These are phyloP conservation scores for Mormyrus hasselquistii DNA, from an alignment of 2,797 vertebrate genomes.

Conservation along the genomic window DNA sequence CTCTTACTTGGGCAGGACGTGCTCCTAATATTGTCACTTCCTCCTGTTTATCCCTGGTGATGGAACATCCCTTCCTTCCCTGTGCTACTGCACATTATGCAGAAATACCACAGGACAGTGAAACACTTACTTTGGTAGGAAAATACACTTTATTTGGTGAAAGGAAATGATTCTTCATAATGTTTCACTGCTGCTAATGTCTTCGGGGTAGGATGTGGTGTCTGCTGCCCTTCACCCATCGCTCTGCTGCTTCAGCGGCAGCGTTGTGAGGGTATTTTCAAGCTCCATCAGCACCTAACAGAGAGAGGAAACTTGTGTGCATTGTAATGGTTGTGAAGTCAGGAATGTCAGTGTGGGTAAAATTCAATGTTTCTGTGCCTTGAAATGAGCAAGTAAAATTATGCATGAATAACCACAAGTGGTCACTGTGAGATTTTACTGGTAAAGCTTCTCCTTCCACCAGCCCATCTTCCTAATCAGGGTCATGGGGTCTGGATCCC, in stretches of 20 bases:
- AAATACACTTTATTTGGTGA: background rate
- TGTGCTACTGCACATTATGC: background rate
- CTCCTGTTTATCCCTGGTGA: background rate
- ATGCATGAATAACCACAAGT: background rate
- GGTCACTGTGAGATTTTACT: background rate
- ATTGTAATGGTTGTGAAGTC: background rate
- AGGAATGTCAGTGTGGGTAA: background rate
- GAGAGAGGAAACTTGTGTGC: constrained; percentile 17
- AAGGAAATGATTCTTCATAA: background rate
- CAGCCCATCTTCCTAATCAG: background rate
- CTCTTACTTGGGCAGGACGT: background rate
- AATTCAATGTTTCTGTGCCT: background rate
- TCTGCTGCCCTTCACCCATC: constrained; percentile 13
- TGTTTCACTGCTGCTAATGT: background rate
- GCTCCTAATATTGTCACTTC: background rate
- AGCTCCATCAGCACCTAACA: constrained; percentile 60
- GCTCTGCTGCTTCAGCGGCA: constrained; percentile 28
- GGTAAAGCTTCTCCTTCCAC: background rate
- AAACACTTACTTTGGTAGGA: background rate
- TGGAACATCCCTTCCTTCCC: background rate
- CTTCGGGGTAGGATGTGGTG: background rate
- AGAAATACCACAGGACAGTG: background rate
- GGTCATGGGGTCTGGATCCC: background rate
- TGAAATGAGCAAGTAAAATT: constrained; percentile 1
- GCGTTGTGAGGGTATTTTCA: constrained; percentile 46